These are phyloP conservation scores for Tortricodes alternella DNA, from an alignment of 2,888 invertebrate species.

Conservation along the genomic window DNA sequence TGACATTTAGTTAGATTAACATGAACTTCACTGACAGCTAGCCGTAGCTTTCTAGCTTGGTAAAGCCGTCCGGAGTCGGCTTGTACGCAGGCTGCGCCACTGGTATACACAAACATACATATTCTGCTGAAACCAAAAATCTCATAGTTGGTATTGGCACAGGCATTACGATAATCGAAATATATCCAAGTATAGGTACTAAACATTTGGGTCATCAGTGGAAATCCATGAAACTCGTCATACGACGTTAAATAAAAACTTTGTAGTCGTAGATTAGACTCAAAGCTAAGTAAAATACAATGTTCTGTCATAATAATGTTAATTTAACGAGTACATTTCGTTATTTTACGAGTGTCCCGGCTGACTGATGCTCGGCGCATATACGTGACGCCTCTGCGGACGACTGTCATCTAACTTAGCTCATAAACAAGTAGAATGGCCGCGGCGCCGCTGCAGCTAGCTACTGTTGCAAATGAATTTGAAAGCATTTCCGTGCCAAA, in stretches of 20 bases:
- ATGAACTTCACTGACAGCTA: too few species aligned
- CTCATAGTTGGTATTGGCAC: too few species aligned
- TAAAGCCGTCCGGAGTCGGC: too few species aligned
- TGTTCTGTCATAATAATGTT: constrained; percentile 46
- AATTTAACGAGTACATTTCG: constrained; percentile 46
- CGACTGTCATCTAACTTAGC: constrained; percentile 56
- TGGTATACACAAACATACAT: too few species aligned
- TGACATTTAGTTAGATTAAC: too few species aligned
- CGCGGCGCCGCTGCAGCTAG: constrained; percentile 43
- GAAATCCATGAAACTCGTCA: background rate
- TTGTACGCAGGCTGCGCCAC: too few species aligned
- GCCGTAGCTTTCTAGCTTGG: too few species aligned
- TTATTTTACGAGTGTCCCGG: constrained; percentile 45
- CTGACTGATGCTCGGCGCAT: constrained; percentile 27
- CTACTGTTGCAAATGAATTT: constrained; percentile 52
- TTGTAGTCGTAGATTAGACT: background rate
- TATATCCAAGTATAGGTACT: too few species aligned
- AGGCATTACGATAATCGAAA: too few species aligned
- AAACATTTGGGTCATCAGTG: background rate
- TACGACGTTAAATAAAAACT: constrained; percentile 17
- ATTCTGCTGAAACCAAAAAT: too few species aligned
- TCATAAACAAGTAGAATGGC: constrained; percentile 52
- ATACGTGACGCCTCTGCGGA: constrained; percentile 44
- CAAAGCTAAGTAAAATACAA: constrained; percentile 35
- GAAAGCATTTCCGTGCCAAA: constrained; percentile 35